Evolutionary conservation across 2,888 invertebrate genomes (phyloP).

Genomic region (Drosophila robusta): DNA sequence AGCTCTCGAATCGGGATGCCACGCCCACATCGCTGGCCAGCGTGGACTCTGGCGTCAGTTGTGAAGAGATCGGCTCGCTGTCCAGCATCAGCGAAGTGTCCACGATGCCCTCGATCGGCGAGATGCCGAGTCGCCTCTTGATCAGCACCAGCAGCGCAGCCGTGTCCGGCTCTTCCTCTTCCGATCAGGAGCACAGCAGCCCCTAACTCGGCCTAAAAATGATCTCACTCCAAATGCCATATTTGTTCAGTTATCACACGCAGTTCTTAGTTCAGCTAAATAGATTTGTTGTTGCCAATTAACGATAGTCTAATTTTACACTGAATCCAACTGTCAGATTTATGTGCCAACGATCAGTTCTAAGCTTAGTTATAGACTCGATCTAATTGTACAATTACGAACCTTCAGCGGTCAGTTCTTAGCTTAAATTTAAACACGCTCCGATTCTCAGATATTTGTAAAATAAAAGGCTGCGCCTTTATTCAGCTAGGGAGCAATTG

Average conservation of each 20-base stretch:
- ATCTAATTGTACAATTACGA: too few species aligned
- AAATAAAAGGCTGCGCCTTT: too few species aligned
- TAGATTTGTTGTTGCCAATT: background rate
- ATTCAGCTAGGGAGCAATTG: background rate
- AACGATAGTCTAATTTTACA: too few species aligned
- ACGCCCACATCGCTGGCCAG: constrained; percentile 27
- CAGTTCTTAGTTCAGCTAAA: background rate
- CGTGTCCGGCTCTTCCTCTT: constrained; percentile 48
- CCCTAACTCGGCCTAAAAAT: background rate
- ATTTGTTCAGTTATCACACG: background rate
- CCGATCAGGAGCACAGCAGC: background rate
- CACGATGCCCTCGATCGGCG: constrained; percentile 45
- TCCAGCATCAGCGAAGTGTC: constrained; percentile 33
- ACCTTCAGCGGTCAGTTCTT: too few species aligned
- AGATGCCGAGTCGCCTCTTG: constrained; percentile 56
- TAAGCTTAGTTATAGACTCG: too few species aligned
- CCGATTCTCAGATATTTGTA: too few species aligned
- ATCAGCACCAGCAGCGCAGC: constrained; percentile 70
- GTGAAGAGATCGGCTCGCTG: constrained; percentile 37
- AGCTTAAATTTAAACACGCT: too few species aligned
- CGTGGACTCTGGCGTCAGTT: constrained; percentile 54
- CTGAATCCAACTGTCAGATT: too few species aligned
- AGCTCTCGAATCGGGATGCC: constrained; percentile 15
- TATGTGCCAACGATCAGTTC: too few species aligned
- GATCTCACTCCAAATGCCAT: too few species aligned